Percentiles rank a stretch among this genome's conserved stretches.
Conservation (phyloP, 2,888 invertebrate genomes). For the Euzophera pinguis region DNA sequence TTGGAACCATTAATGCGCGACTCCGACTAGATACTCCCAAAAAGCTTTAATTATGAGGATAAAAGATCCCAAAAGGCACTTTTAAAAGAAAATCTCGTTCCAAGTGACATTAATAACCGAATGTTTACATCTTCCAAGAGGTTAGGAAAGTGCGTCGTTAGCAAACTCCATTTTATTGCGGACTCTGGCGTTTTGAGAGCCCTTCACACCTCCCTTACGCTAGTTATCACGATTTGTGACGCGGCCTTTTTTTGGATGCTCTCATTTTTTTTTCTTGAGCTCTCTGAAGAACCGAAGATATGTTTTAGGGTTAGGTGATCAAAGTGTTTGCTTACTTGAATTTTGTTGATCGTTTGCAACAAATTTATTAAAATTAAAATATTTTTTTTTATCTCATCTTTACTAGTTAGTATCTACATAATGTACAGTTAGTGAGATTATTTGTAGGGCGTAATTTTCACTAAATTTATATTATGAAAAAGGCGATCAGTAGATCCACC, state of each 20-base stretch:
- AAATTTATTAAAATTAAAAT: no score
- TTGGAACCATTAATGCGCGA: no score
- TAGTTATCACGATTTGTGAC: constrained; percentile 71
- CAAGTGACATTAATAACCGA: constrained; percentile 15
- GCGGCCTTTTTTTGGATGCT: constrained; percentile 53
- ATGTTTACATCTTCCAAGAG: constrained; percentile 38
- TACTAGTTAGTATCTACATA: no score
- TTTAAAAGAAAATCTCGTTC: not conserved
- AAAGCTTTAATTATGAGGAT: no score
- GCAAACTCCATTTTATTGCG: constrained; percentile 68
- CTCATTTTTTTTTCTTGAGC: constrained; percentile 31
- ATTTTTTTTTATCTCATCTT: no score
- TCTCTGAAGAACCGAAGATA: constrained; percentile 14
- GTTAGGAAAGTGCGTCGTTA: constrained; percentile 64
- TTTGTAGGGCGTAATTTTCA: no score
- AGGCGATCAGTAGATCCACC: no score
- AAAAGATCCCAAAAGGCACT: no score
- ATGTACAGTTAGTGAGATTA: no score
- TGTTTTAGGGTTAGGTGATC: not conserved
- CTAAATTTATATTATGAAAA: no score
- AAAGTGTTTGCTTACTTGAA: not conserved
- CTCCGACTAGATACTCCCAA: no score
- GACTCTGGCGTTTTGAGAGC: constrained; percentile 60
- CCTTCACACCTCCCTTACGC: constrained; percentile 64
- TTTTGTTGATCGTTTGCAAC: not conserved